These are phyloP conservation scores for Drosophila repletoides DNA, from an alignment of 1,140 invertebrate species.

Conservation along the genomic window DNA sequence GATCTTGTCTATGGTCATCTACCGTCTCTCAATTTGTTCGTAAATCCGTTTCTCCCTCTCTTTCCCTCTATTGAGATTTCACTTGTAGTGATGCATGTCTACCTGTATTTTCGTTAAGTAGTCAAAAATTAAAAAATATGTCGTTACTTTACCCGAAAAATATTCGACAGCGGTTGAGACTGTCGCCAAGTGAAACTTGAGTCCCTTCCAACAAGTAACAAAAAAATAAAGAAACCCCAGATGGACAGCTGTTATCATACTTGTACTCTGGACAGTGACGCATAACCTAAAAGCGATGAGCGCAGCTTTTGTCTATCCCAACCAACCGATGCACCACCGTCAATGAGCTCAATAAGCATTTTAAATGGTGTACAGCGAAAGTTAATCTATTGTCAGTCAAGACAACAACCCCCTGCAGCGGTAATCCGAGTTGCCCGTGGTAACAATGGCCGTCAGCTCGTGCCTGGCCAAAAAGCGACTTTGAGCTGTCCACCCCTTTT, in stretches of 20 bases:
- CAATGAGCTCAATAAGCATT: conserved; percentile 35
- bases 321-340: not conserved
- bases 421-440: conserved; percentile 22
- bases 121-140: conserved; percentile 22
- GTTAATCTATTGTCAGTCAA: conserved; percentile 36
- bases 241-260: conserved; percentile 19
- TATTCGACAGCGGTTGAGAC: conserved; percentile 37
- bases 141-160: conserved; percentile 40
- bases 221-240: not conserved
- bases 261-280: conserved; percentile 6
- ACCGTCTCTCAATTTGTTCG: conserved; percentile 11
- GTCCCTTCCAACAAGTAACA: conserved; percentile 5
- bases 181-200: conserved; percentile 58
- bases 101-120: conserved; percentile 42
- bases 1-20: conserved; percentile 38
- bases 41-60: conserved; percentile 10
- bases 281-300: conserved; percentile 17
- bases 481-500: conserved; percentile 38
- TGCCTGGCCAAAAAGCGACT: conserved; percentile 25
- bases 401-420: conserved; percentile 1
- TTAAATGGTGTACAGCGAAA: conserved; percentile 15
- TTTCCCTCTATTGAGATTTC: conserved; percentile 29
- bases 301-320: conserved; percentile 18
- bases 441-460: conserved; percentile 29
- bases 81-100: conserved; percentile 43